Evolutionary conservation across 2,113 vertebrate genomes (phyloP), one percentile per base, ranked within the genome.

Genomic region (Cyprinodon brontotheroides): DNA sequence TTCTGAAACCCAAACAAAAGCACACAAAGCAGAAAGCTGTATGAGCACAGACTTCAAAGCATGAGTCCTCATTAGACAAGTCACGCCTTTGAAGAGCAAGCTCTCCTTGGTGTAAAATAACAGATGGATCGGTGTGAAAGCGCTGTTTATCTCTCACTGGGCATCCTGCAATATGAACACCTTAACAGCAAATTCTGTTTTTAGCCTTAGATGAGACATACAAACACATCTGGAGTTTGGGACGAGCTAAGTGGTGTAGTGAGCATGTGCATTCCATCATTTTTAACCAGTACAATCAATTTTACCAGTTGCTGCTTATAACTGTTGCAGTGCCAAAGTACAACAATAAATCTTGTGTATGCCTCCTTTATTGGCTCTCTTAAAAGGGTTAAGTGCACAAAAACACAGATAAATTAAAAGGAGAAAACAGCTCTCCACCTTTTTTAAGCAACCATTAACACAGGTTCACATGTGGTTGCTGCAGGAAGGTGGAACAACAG

Each of bases 41-140:
- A 57, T 61, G 72, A 80, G 80, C 68, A 79, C 82, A 80, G 71
- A 86, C 90, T 87, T 92, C 86, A 91, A 91, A 92, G 87, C 68
- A 0, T 0, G 15, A 78, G 64, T 75, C 76, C 83, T 88, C 85
- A 89, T 89, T 89, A 84, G 74, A 88, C 66, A n/a, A 63, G 74
- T 68, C 61, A n/a, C 3, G 74, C 73, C 82, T 91, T 85, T 89
- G 89, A 89, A 86, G 84, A 86, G 72, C 75, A 41, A 64, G 74
- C 73, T 73, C 70, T 83, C 82, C 77, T 87, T 72, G 67, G 73
- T 74, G 80, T 80, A 40, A 73, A 86, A 85, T 84, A 87, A 78
- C 78, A 80, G 79, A 85, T 61, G 81, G 70, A 85, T 89, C 80
- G 64, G 63, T 78, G 40, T 74, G 64, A 83, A 75, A 78, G 72